Evolutionary conservation across 2,113 vertebrate species (phyloP).

Genomic region (Tonatia bakeri): DNA sequence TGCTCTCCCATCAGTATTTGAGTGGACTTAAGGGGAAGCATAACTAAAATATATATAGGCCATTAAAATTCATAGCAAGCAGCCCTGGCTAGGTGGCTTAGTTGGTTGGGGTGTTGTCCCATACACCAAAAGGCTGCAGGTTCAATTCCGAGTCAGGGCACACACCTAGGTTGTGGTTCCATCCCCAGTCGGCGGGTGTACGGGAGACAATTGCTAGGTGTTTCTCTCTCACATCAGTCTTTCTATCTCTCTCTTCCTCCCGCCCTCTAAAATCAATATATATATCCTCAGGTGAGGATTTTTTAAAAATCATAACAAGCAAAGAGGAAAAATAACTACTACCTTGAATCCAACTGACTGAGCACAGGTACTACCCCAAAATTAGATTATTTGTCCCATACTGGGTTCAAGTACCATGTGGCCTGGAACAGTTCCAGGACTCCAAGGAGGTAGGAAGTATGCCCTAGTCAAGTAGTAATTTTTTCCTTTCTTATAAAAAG

Average conservation of each 20-base stretch:
- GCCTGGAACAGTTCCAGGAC: background rate
- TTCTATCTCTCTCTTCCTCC: no score
- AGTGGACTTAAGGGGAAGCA: background rate
- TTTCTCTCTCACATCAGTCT: no score
- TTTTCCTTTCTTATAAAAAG: conserved; percentile 33
- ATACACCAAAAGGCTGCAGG: no score
- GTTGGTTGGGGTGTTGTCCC: no score
- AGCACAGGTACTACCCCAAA: background rate
- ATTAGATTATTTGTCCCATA: background rate
- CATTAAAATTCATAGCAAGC: background rate
- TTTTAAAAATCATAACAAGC: no score
- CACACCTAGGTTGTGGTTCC: no score
- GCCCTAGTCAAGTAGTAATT: background rate
- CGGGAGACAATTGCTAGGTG: no score
- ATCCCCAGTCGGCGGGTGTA: no score
- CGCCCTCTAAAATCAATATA: no score
- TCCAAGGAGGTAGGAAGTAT: background rate
- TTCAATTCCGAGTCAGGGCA: no score
- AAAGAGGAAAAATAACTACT: background rate
- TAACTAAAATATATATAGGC: background rate
- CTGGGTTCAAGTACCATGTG: background rate
- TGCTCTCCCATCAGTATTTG: background rate
- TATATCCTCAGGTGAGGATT: no score
- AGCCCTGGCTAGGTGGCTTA: background rate
- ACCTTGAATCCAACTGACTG: background rate